Percentiles rank a stretch among this genome's conserved stretches.
Conservation (phyloP, 2,113 vertebrate species). For the Paradoxurus hermaphroditus region DNA sequence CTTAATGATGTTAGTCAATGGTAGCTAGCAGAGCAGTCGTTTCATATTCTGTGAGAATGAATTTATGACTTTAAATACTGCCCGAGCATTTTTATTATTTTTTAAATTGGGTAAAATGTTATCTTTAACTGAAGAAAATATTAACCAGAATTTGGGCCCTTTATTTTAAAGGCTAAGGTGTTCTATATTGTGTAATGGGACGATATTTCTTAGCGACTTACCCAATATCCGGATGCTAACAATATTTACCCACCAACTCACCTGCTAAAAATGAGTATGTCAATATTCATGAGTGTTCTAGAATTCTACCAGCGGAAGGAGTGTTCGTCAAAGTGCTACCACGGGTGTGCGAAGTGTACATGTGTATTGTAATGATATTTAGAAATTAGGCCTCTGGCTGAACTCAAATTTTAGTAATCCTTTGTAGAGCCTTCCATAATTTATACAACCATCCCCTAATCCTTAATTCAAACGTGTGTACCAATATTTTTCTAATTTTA, state of each 20-base stretch:
- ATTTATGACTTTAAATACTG: conserved; percentile 1
- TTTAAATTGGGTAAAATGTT: conserved; percentile 5
- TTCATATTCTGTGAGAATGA: not conserved
- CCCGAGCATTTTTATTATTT: not conserved
- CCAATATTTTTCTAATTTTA: conserved; percentile 84
- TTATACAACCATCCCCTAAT: conserved; percentile 62
- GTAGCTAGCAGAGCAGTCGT: not conserved
- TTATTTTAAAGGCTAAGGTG: conserved; percentile 36
- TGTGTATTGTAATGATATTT: conserved; percentile 40
- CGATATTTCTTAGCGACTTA: conserved; percentile 52
- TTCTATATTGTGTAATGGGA: conserved; percentile 44
- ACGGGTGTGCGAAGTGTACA: conserved; percentile 38
- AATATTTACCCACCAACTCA: conserved; percentile 74
- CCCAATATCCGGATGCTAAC: conserved; percentile 58
- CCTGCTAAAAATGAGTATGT: conserved; percentile 71
- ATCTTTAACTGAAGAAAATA: not conserved
- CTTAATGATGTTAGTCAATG: not conserved
- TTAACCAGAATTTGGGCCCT: not conserved
- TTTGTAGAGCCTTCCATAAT: conserved; percentile 66
- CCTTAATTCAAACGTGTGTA: conserved; percentile 79
- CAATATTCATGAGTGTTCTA: conserved; percentile 74
- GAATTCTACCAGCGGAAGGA: conserved; percentile 64
- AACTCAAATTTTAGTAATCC: conserved; percentile 67
- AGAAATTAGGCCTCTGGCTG: conserved; percentile 63
- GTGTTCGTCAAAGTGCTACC: conserved; percentile 46